These are phyloP conservation scores for Picathartes gymnocephalus DNA, from an alignment of 2,113 vertebrate species.

Conservation along the genomic window DNA sequence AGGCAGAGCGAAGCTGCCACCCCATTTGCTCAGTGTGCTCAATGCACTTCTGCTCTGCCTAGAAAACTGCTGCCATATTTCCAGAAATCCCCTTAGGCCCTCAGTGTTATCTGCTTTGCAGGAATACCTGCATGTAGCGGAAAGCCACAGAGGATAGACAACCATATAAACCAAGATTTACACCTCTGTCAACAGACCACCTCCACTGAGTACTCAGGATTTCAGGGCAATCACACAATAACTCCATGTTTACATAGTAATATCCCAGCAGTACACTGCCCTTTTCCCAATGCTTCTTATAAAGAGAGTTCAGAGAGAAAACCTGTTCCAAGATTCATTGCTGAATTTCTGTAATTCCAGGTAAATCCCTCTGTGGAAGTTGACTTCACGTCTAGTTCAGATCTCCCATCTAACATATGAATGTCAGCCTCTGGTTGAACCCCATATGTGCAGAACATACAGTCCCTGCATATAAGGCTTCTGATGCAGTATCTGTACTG, in stretches of 20 bases:
- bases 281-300: background rate
- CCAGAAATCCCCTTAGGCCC: background rate
- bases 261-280: background rate
- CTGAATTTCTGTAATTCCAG: background rate
- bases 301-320: background rate
- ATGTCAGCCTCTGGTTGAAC: background rate
- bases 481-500: background rate
- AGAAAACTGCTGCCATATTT: background rate
- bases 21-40: background rate
- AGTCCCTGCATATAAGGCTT: background rate
- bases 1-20: background rate
- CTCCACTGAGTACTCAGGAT: background rate
- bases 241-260: background rate
- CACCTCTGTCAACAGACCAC: background rate
- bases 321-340: background rate
- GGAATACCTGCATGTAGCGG: accelerated
- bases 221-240: background rate
- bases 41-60: background rate
- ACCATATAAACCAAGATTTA: background rate
- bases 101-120: background rate
- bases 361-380: background rate
- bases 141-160: background rate
- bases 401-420: background rate
- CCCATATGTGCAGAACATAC: background rate
- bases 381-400: background rate